Evolutionary conservation across 2,888 invertebrate species (phyloP), one percentile per base, ranked within the genome.

Genomic region (Meta bourneti): DNA sequence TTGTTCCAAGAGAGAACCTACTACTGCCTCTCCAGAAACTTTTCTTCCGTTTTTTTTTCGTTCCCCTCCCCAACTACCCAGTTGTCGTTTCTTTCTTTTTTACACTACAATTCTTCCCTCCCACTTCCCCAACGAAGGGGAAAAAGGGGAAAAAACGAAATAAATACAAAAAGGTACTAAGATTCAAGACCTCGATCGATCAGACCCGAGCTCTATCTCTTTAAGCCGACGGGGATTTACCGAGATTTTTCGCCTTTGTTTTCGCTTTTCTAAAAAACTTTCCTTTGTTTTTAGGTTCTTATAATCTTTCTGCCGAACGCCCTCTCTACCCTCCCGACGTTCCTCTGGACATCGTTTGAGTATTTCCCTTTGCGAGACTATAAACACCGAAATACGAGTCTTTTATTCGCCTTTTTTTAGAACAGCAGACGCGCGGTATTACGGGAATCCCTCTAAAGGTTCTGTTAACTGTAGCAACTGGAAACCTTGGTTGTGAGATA

Each of bases 171-270:
- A 75, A 74, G 13, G 34, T 13, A 20, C 48, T 48, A 86, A 86
- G 78, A 70, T 71, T 71, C 54, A 48, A 52, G 83, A 71, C 69
- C 69, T 61, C 84, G 78, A 88, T 88, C 88, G 88, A 88, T 88
- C 78, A 34, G 9, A 52, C n/a, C 51, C 70, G 70, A 54, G 61
- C n/a, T 88, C 88, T 88, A 88, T 88, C 81, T 72, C 88, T 72
- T 80, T 81, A 88, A 88, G 88, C 88, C 88, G 75, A 61, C 74
- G 81, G 88, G 81, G 88, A 88, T 88, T 88, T 88, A 49, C 88
- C 5, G 88, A 81, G 88, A 88, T 88, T 88, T 81, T 88, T 88
- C 81, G 88, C 80, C 81, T 88, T 88, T 88, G 88, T 88, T 88
- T 88, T 88, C 75, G 52, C 71, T 80, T 81, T 86, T 69, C 9